A percentile compares a stretch with the other conserved stretches of the same genome.
These are phyloP conservation scores for Netelia inedita DNA, from an alignment of 2,888 invertebrate genomes.

Conservation along the genomic window DNA sequence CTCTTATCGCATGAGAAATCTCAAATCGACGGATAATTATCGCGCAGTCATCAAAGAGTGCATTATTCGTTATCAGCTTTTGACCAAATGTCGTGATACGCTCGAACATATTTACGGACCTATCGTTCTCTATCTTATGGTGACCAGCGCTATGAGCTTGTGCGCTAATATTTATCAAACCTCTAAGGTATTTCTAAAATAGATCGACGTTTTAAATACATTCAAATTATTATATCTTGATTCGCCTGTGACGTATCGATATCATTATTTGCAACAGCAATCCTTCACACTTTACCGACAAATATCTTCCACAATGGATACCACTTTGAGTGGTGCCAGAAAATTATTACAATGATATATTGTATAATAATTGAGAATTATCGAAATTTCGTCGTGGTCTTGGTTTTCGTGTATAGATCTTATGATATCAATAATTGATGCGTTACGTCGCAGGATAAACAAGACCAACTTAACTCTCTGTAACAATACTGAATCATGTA, in stretches of 20 bases:
- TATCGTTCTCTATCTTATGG: constrained; percentile 71
- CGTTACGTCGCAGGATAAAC: neutral
- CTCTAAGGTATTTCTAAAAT: constrained; percentile 64
- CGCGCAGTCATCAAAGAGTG: constrained; percentile 62
- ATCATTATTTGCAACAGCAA: too few relatives aligned
- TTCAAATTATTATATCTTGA: too few relatives aligned
- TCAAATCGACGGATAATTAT: constrained; percentile 51
- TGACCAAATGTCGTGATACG: constrained; percentile 66
- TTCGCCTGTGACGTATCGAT: too few relatives aligned
- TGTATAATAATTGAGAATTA: neutral
- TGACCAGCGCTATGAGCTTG: constrained; percentile 73
- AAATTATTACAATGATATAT: neutral
- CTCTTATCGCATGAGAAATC: constrained; percentile 55
- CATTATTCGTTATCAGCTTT: constrained; percentile 63
- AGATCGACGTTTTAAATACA: too few relatives aligned
- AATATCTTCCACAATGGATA: too few relatives aligned
- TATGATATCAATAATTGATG: neutral
- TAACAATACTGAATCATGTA: constrained; percentile 1
- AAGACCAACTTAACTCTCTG: neutral
- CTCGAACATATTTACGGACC: constrained; percentile 74
- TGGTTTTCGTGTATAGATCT: neutral
- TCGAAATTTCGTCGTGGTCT: neutral
- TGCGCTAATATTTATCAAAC: constrained; percentile 76
- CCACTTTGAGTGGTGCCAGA: too few relatives aligned
- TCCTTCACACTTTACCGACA: too few relatives aligned